Percentiles rank a stretch among this genome's conserved stretches.
These are phyloP conservation scores for Anoplolepis gracilipes DNA, from an alignment of 1,140 invertebrate genomes.

Conservation along the genomic window DNA sequence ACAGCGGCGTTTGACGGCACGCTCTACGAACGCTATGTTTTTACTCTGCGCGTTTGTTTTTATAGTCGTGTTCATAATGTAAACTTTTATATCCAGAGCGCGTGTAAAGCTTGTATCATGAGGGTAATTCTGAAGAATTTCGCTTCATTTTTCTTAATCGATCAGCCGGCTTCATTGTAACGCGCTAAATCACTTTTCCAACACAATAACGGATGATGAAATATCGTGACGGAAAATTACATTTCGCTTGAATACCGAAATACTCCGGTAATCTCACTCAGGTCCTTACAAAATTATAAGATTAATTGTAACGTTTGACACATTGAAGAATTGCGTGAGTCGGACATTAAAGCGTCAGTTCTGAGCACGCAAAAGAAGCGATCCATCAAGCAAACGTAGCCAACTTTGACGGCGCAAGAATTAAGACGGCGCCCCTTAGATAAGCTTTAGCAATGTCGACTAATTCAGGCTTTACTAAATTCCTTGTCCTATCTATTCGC, in stretches of 20 bases:
- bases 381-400: conserved; percentile 43
- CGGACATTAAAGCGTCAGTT: conserved; percentile 50
- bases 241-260: conserved; percentile 44
- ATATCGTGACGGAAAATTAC: conserved; percentile 54
- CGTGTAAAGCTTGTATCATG: background rate
- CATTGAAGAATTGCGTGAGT: conserved; percentile 59
- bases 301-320: conserved; percentile 59
- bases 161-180: conserved; percentile 30
- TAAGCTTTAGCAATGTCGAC: conserved; percentile 23
- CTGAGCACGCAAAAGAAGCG: conserved; percentile 49
- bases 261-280: conserved; percentile 36
- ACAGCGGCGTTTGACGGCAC: background rate
- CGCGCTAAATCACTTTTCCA: conserved; percentile 46
- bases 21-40: background rate
- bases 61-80: background rate
- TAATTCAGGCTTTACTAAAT: background rate
- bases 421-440: conserved; percentile 8
- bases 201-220: conserved; percentile 57
- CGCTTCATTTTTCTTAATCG: conserved; percentile 35
- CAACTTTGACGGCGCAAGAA: conserved; percentile 41
- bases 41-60: conserved; percentile 20
- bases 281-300: conserved; percentile 48
- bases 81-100: background rate
- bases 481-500: conserved; percentile 9
- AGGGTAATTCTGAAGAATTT: background rate